Evolutionary conservation across 2,797 vertebrate genomes (phyloP).

Genomic region (Botia almorhae): DNA sequence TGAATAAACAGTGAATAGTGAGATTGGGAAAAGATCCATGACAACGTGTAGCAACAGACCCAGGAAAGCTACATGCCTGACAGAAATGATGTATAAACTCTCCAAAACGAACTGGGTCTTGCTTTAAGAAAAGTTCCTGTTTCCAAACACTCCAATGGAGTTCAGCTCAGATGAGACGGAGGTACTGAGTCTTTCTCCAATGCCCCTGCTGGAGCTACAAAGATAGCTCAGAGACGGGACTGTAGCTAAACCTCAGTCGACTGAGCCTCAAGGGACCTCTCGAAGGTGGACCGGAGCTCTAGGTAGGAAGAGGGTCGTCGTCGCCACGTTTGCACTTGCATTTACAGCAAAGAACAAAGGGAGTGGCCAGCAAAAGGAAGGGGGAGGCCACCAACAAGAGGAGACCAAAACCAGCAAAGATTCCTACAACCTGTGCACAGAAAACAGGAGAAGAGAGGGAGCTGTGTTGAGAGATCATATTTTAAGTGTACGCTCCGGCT

Average conservation of each 20-base stretch:
- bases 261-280: not conserved
- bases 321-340: conserved; percentile 86
- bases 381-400: conserved; percentile 85
- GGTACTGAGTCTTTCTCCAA: not conserved
- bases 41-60: not conserved
- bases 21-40: conserved; percentile 12
- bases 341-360: conserved; percentile 88
- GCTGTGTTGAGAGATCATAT: not conserved
- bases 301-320: conserved; percentile 84
- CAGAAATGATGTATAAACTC: not conserved
- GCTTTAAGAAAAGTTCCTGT: not conserved
- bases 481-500: not conserved
- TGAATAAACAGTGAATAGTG: not conserved
- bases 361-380: conserved; percentile 85
- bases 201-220: not conserved
- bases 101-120: not conserved
- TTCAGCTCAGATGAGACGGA: not conserved
- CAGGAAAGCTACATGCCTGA: not conserved
- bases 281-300: conserved; percentile 41
- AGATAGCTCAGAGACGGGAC: conserved; percentile 2
- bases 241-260: not conserved
- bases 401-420: conserved; percentile 87
- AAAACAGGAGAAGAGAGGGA: not conserved
- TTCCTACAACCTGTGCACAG: conserved; percentile 81
- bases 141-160: conserved; percentile 9